Percentiles rank a stretch among this genome's conserved stretches.
phyloP scores from a whole-genome alignment of 2,797 vertebrate genomes.

The Clarias laeviceps region DNA sequence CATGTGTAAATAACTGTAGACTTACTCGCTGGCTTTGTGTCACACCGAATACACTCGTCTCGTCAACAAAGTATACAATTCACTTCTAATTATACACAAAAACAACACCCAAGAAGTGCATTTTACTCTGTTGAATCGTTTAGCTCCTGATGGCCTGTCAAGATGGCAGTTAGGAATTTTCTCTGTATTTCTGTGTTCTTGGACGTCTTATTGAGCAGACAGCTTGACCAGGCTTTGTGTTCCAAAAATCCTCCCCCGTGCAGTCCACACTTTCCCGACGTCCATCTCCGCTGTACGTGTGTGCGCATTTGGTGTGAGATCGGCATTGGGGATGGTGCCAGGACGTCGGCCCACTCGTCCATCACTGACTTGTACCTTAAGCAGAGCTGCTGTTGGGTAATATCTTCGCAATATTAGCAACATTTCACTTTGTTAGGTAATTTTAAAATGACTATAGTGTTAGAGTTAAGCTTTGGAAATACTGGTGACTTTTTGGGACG shows the following conservation, averaged over 20 bases:
- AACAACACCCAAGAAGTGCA: conserved; percentile 2
- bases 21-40: conserved; percentile 64
- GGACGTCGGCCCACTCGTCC: conserved; percentile 58
- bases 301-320: conserved; percentile 63
- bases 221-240: conserved; percentile 82
- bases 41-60: conserved; percentile 36
- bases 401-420: not conserved
- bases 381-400: conserved; percentile 24
- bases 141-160: conserved; percentile 21
- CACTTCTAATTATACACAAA: conserved; percentile 2
- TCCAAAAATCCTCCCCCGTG: conserved; percentile 79
- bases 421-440: not conserved
- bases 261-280: conserved; percentile 75
- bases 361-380: conserved; percentile 56
- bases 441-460: not conserved
- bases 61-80: conserved; percentile 1
- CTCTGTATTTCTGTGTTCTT: conserved; percentile 78
- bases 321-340: conserved; percentile 55
- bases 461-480: conserved; percentile 6
- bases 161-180: conserved; percentile 56
- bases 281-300: conserved; percentile 75
- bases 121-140: conserved; percentile 19
- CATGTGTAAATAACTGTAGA: conserved; percentile 67
- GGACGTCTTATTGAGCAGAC: conserved; percentile 83
- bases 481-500: not conserved